These are phyloP conservation scores for Ophion obscuratus DNA, from an alignment of 2,888 invertebrate species.

Conservation along the genomic window DNA sequence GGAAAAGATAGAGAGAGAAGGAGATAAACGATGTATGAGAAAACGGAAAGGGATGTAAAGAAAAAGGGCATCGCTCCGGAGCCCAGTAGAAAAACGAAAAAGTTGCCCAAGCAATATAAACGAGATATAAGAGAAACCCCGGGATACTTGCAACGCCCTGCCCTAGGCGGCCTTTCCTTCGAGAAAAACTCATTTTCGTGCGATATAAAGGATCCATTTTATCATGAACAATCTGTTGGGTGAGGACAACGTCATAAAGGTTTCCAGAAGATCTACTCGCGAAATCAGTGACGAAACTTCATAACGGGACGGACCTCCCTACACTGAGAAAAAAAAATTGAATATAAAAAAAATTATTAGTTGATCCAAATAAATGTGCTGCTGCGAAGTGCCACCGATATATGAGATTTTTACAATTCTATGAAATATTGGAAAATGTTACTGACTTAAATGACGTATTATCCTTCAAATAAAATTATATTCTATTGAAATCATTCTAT, in stretches of 20 bases:
- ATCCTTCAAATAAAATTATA: no score
- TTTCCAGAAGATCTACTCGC: not conserved
- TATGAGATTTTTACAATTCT: no score
- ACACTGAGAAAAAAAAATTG: no score
- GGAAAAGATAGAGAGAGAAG: not conserved
- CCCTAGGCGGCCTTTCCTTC: not conserved
- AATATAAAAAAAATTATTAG: no score
- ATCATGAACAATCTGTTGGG: not conserved
- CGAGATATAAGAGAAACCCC: not conserved
- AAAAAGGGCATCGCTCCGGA: slow-evolving; percentile 28
- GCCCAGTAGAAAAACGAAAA: not conserved
- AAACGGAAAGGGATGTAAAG: slow-evolving; percentile 7
- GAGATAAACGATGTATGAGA: not conserved
- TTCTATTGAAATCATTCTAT: no score
- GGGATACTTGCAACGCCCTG: not conserved
- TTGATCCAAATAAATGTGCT: no score
- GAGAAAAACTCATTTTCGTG: not conserved
- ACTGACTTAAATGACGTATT: no score
- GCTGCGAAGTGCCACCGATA: no score
- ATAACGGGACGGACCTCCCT: not conserved
- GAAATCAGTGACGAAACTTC: not conserved
- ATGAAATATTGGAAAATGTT: no score
- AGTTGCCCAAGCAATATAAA: not conserved
- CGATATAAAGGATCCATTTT: not conserved
- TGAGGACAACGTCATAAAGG: not conserved